Conservation (phyloP, 2,113 vertebrate species). For the Thalassarche chlororhynchos region DNA sequence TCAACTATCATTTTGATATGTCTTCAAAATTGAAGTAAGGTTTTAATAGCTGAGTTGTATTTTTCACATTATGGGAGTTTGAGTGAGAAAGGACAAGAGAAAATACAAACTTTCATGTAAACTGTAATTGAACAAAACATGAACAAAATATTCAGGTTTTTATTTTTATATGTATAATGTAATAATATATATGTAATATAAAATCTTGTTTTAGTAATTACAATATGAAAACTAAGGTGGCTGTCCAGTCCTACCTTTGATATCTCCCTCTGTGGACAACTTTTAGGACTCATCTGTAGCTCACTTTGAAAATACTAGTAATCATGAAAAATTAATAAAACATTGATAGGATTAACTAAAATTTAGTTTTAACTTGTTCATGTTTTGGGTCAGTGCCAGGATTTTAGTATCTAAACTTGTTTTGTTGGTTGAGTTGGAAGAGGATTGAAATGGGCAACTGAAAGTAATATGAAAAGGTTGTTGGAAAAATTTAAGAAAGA, state of each 20-base stretch:
- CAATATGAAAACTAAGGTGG: not conserved
- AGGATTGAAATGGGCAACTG: not conserved
- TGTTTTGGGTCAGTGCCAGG: not conserved
- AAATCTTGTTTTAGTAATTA: not conserved
- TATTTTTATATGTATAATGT: not conserved
- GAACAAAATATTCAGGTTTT: not conserved
- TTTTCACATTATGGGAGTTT: not conserved
- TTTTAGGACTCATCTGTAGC: not conserved
- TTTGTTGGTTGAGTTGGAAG: not conserved
- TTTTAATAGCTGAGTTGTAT: not conserved
- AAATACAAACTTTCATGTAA: not conserved
- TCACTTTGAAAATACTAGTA: not conserved
- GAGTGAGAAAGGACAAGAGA: not conserved
- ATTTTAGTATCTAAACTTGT: not conserved
- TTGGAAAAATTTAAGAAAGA: not conserved
- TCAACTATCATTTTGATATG: not conserved
- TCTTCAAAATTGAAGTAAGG: not conserved
- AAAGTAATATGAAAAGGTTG: not conserved
- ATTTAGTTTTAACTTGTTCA: not conserved
- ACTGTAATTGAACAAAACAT: not conserved
- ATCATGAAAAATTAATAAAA: not conserved
- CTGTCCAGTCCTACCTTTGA: not conserved
- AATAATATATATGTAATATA: not conserved
- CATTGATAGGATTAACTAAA: not conserved
- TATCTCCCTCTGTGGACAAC: not conserved